Base-by-base conservation (phyloP, 2,888 invertebrate species). In the Harpalus rufipes region DNA sequence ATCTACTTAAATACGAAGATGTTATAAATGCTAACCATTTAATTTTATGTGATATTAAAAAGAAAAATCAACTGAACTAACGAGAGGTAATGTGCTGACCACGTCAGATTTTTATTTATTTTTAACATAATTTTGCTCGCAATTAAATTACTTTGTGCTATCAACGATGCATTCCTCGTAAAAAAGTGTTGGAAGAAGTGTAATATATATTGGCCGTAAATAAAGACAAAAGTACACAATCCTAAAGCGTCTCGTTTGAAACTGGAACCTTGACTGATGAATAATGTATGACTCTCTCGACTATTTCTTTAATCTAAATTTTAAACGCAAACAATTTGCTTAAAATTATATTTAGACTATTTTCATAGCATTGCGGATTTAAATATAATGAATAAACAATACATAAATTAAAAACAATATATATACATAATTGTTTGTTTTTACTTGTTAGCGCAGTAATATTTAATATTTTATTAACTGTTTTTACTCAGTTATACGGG, bases 141-240 rank as follows among this genome's bases (percentile, higher is more conserved):
- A 51, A 51, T 51, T 51, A 51, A 51, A 6, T 7, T 51, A 51
- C 44, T 12, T 39, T 39, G 39, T 21, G 8, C 21, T 21, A 63
- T 68, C 32, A 68, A 68, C 12, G 14, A 32, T 32, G 32, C 14
- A 39, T 68, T 12, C 25, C 5, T 63, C 8, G 63, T 21, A 63
- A 63, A 63, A 63, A 61, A 61, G 21, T 51, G 44, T 59, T 59
- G 7, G 7, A 59, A n/a, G 32, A 68, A 68, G 32, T 32, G 32
- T 68, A 68, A 68, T 68, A 41, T 68, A 68, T 68, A 68, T 68
- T 39, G 68, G n/a, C 39, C 68, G 68, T 68, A 68, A 68, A 68
- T 68, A 68, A 68, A 68, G 25, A 39, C 39, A 68, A 68, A 68
- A 68, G 39, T 68, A 68, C 68, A 68, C 68, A 68, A 68, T 68